Evolutionary conservation across 1,140 invertebrate genomes (phyloP), one percentile per base, ranked within the genome.

Genomic region (Scaptomyza graminum): DNA sequence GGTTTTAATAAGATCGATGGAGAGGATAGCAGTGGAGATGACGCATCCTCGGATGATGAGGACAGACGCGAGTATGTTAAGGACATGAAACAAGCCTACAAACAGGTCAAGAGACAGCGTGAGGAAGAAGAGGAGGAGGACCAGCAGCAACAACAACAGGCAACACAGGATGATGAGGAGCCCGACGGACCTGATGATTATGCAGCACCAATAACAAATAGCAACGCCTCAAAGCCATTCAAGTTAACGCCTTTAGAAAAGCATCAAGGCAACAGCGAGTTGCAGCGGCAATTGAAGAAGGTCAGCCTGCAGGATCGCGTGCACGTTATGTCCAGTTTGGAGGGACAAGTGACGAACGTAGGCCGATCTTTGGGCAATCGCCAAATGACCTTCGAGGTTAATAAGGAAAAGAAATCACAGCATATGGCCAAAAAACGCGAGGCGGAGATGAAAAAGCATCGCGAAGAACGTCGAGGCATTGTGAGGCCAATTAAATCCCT

Each of bases 11-110:
- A 90, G 73, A 89, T 68, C 46, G 76, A 91, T 59, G 55, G 46
- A 18, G 73, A 81, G 34, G 66, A 60, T 1, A 79, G 76, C 5
- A 75, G 67, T 34, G 81, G 51, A 2, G 88, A 89, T 57, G 93
- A 92, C 13, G 92, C 92, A 37, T 94, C 93, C 74, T 95, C 96
- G 0, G 96, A 97, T 77, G 96, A 97, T n/a, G 96, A 97, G 62
- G 96, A 97, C 92, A 95, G 97, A 31, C 94, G 94, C 74, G 93
- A 94, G 18, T 97, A 95, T 95, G 93, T 94, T 0, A 95, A 95
- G 79, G 96, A 97, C 93, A 93, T 97, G 28, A 96, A 96, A 81
- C 95, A 95, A 81, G 94, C 97, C 75, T 95, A 96, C 80, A 92
- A 92, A 63, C 91, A 93, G 76, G 87, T 87, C 16, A 85, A 91